Conservation (phyloP, 1,140 invertebrate species). For the Pentalonia nigronervosa region DNA sequence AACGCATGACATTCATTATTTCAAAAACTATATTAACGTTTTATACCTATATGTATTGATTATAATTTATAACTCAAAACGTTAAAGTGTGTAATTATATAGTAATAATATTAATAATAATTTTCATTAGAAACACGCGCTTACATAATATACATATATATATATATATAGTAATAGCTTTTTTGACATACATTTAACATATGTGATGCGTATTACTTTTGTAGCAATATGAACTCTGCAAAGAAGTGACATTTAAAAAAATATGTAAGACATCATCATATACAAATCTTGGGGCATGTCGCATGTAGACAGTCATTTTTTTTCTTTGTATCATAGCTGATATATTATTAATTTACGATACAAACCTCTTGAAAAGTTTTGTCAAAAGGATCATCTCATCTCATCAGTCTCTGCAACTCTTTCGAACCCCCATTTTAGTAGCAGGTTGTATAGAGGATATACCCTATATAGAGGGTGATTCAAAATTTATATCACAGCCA, state of each 20-base stretch:
- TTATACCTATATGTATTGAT: too few species aligned
- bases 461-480: background rate
- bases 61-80: too few species aligned
- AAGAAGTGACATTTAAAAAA: background rate
- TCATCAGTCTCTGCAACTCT: background rate
- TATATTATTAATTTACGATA: slow-evolving; percentile 12
- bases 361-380: background rate
- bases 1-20: too few species aligned
- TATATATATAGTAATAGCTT: too few species aligned
- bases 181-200: background rate
- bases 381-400: background rate
- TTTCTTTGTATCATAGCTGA: background rate
- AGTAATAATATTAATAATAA: too few species aligned
- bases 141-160: too few species aligned
- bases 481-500: too few species aligned
- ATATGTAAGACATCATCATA: background rate
- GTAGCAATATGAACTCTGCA: background rate
- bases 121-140: too few species aligned
- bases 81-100: too few species aligned
- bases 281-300: background rate
- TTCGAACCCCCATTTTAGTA: background rate
- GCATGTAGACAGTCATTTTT: background rate
- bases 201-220: background rate
- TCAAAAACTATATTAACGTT: too few species aligned
- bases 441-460: background rate